Base-by-base conservation (phyloP, 2,888 invertebrate species). In the Frankliniella intonsa region DNA sequence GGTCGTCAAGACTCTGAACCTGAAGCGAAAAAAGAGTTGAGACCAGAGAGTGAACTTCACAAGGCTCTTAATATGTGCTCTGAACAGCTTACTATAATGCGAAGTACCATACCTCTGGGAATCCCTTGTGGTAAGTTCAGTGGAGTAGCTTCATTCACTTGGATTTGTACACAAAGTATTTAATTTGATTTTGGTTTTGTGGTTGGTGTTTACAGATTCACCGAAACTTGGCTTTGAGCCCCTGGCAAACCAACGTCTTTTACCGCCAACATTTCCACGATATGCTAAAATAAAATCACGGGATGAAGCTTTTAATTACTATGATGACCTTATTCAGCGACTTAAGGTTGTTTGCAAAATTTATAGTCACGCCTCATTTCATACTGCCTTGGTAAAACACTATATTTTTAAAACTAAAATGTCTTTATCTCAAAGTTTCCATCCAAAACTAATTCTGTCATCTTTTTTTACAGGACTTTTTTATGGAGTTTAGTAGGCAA, bases 231-330 rank as follows among this genome's bases (percentile, higher is more conserved):
- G 98, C 0, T 99, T 99, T 89, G 97, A 98, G 87, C 97, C 98
- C 5, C 93, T 97, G 88, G 94, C 98, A 80, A 99, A 99, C 89
- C 98, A 98, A 88, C 92, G 97, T 80, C 90, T 98, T 81, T 90
- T 99, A 82, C 99, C 99, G n/a, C 98, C 99, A 0, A 98, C 99
- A 25, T 99, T 99, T 90, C 99, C 99, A 0, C 92, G 99, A 27
- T 98, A 97, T 88, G 97, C 97, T 0, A 94, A 96, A 88, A 97
- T 98, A 86, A 95, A 95, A 85, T 88, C 89, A 0, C 90, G 93
- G 84, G 89, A 90, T 81, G 95, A 95, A 86, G 95, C 97, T 62
- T 88, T 97, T 83, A 90, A 91, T 84, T 95, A 95, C 87, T 92
- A 96, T 86, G 94, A 95, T 86, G 94, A 94, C 86, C 91, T 98